Evolutionary conservation across 2,888 invertebrate genomes (phyloP), one percentile per base, ranked within the genome.

Genomic region (Tromatobia lineatoria): DNA sequence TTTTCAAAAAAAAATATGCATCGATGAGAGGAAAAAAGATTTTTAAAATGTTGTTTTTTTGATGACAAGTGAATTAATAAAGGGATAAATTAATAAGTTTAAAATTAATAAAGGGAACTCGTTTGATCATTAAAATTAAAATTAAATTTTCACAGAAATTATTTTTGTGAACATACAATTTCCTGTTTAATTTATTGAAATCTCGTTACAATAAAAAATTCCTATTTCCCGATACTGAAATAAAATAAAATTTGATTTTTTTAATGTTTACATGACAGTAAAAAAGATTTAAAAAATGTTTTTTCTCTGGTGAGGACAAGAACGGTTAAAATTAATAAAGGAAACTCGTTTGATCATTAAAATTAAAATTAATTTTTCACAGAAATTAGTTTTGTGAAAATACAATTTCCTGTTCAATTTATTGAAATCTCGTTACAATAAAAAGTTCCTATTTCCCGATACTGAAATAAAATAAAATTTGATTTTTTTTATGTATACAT

Each of bases 61-160:
- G 34, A 7, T 34, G 42, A 47, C 42, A 47, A 20, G 1, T 47
- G n/a, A n/a, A n/a, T n/a, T n/a, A n/a, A n/a, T n/a, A n/a, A n/a
- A n/a, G n/a, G n/a, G n/a, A n/a, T n/a, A n/a, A n/a, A n/a, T n/a
- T n/a, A n/a, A n/a, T 50, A 25, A 3, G 45, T 10, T 47, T 25
- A 47, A 61, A 61, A 61, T 59, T 18, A 52, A 18, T 20, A 38
- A n/a, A 34, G 18, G 18, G n/a, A 29, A 15, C 34, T 38, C 45
- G 47, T 45, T 45, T 15, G 47, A 20, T 18, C 66, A 38, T 66
- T 47, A 38, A 69, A 69, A 54, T 11, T 50, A n/a, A n/a, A n/a
- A n/a, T n/a, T n/a, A n/a, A n/a, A n/a, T n/a, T n/a, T n/a, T n/a
- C n/a, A n/a, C n/a, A n/a, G n/a, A n/a, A n/a, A n/a, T n/a, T n/a